A percentile compares a stretch with the other conserved stretches of the same genome.
These are phyloP conservation scores for Tyrophagus putrescentiae DNA, from an alignment of 1,140 invertebrate genomes.

Conservation along the genomic window DNA sequence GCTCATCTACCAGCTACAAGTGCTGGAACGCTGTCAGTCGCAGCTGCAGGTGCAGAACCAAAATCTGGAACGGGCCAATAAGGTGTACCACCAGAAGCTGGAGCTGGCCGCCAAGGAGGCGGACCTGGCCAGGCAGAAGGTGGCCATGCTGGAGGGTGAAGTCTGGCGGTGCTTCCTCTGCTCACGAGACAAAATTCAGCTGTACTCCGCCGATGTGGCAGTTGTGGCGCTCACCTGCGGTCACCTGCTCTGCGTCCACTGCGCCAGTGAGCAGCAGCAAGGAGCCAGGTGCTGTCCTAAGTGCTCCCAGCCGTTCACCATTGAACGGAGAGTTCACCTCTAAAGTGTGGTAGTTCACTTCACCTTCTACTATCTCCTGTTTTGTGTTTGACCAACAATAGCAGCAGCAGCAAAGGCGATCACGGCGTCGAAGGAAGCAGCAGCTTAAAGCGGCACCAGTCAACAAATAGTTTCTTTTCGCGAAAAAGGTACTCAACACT, in stretches of 20 bases:
- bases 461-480: conserved; percentile 54
- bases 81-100: neutral
- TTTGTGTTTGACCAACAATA: no score
- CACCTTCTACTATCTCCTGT: no score
- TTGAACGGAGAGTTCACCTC: no score
- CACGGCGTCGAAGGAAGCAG: neutral
- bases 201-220: neutral
- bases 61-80: neutral
- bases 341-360: no score
- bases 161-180: neutral
- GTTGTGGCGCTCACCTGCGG: neutral
- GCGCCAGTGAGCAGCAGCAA: neutral
- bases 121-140: neutral
- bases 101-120: neutral
- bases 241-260: neutral
- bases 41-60: neutral
- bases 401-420: no score
- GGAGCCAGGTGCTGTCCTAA: no score
- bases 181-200: neutral
- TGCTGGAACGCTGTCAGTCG: neutral
- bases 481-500: conserved; percentile 66
- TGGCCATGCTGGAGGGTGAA: neutral
- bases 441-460: conserved; percentile 76
- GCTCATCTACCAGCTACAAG: conserved; percentile 5
- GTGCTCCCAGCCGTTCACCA: no score